Evolutionary conservation across 2,113 vertebrate genomes (phyloP), one percentile per base, ranked within the genome.

Genomic region (Glareola pratincola): DNA sequence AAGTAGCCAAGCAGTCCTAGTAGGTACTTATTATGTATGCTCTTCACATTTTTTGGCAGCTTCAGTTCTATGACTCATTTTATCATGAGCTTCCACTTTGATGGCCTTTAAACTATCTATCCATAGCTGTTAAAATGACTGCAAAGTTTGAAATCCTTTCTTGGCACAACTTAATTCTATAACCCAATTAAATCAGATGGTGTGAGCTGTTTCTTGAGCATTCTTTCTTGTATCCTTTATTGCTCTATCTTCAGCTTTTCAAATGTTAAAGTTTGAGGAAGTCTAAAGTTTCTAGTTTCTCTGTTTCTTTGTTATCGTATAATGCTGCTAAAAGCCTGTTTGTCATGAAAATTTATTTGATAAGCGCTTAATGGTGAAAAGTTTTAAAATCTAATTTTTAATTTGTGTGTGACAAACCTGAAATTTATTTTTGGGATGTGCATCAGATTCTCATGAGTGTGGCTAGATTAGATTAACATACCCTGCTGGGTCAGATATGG

Each of bases 81-180:
- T 95, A 89, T 88, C 92, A 67, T 83, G 66, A 93, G 92, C 85
- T 97, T 95, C 82, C 66, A 89, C 60, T 97, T 94, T 95, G 90
- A 96, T 96, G 85, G 92, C 93, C 86, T 97, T 96, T 97, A 96
- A 95, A 91, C 88, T 96, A 54, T 92, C 85, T 90, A 85, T 80
- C 86, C 47, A 47, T 91, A 94, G 80, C 88, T 92, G 86, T 94
- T 96, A 88, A 94, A 96, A 92, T 85, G 53, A 83, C 80, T 96
- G 79, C 85, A 96, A 88, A 91, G 83, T 91, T 96, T 94, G 57
- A 94, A 96, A 92, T 87, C 37, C 54, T 91, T 96, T 85, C 86
- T 90, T 95, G 77, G 73, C 66, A 80, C 4, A 0, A 88, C 68
- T 96, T 96, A 95, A 90, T 94, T 96, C 90, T 92, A 56, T 91